Base-by-base conservation (phyloP, 2,113 vertebrate genomes). In the Esox niger region DNA sequence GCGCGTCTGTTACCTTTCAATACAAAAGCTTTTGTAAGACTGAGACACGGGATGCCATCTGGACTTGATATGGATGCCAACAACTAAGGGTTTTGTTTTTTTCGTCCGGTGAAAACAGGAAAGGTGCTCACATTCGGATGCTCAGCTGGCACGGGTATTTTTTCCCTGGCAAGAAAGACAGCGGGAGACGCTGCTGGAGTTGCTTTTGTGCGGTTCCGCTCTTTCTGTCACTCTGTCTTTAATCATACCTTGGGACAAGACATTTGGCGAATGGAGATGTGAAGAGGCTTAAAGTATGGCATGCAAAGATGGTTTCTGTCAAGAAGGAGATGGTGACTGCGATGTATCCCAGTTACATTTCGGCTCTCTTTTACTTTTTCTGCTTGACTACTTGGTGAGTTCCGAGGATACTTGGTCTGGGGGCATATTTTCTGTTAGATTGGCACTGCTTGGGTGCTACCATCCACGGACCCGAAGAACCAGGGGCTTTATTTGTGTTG, bases 341-440 rank as follows among this genome's bases (percentile, higher is more conserved):
- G 81, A 92, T 92, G 93, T 84, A 82, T 83, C 86, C 88, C 86
- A 88, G 89, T 86, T 87, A 87, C 78, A 87, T 92, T 77, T 87
- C 91, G 88, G 91, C 91, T 87, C 90, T 97, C 78, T 71, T 95
- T 77, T 95, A 90, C 91, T 91, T 93, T 90, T 87, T 94, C 80
- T 95, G 92, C 90, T 86, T 93, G 90, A 88, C 91, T 79, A 89
- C 91, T 85, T 96, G 95, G 96, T 98, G 93, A 98, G 96, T 95
- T 83, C 30, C 52, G 62, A 61, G 27, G 52, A 64, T 52, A 55
- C 29, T 38, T 64, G 21, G 35, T n/a, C 47, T 52, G 47, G n/a
- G 47, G 47, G n/a, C n/a, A 7, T 43, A 17, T 17, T 43, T 43
- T 23, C 6, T 52, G 38, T 43, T 15, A 43, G 38, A 43, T 43